Conservation (phyloP, 2,888 invertebrate genomes). For the Dyspetes luteomarginatus region DNA sequence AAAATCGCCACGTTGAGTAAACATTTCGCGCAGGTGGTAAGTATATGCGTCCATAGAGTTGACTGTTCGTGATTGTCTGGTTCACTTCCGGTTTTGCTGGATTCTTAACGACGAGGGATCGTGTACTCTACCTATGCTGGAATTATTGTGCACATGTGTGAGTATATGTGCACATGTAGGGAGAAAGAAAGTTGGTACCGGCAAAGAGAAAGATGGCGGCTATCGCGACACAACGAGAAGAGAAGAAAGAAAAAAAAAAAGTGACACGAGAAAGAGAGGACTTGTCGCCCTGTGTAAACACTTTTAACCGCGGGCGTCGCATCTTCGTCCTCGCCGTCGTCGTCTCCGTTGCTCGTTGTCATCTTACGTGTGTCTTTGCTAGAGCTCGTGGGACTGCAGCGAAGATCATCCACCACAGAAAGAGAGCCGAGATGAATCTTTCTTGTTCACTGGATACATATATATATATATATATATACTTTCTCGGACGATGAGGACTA, state of each 20-base stretch:
- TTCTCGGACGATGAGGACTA: slow-evolving; percentile 32
- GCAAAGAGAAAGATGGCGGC: slow-evolving; percentile 61
- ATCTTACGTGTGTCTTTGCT: slow-evolving; percentile 21
- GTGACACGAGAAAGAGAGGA: slow-evolving; percentile 66
- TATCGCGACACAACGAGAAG: slow-evolving; percentile 56
- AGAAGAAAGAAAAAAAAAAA: slow-evolving; percentile 11
- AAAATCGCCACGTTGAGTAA: slow-evolving; percentile 1
- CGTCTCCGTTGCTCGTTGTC: slow-evolving; percentile 38
- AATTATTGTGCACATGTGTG: slow-evolving; percentile 54
- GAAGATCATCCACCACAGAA: slow-evolving; percentile 29
- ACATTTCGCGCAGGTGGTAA: slow-evolving; percentile 28
- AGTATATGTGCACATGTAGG: slow-evolving; percentile 44
- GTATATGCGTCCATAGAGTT: neutral
- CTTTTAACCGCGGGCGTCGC: slow-evolving; percentile 74
- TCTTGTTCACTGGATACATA: slow-evolving; percentile 26
- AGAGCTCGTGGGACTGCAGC: slow-evolving; percentile 48
- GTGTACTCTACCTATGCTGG: slow-evolving; percentile 27
- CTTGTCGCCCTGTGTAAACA: slow-evolving; percentile 75
- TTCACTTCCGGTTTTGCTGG: slow-evolving; percentile 57
- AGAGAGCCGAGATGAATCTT: slow-evolving; percentile 39
- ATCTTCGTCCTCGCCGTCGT: slow-evolving; percentile 65
- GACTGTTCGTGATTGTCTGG: slow-evolving; percentile 59
- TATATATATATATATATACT: slow-evolving; percentile 18
- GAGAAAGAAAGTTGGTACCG: slow-evolving; percentile 62
- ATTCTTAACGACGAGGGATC: slow-evolving; percentile 7